Percentiles rank a stretch among this genome's conserved stretches.
Evolutionary conservation across 2,797 vertebrate species (phyloP).

Genomic region (Mus caroli): DNA sequence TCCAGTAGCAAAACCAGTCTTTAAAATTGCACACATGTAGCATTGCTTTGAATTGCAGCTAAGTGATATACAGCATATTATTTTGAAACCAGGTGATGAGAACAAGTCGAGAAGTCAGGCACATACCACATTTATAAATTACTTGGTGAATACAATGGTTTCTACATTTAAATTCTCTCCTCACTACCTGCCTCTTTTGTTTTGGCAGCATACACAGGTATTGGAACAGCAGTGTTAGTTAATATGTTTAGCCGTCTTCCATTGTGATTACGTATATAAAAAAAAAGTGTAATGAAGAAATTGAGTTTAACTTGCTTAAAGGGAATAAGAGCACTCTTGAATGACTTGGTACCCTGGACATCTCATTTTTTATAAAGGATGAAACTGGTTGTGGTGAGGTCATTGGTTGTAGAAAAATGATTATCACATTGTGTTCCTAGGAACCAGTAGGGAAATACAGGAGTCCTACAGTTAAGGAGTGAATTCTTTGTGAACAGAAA

Average conservation of each 20-base stretch:
- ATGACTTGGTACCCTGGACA: neutral
- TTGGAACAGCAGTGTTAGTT: constrained; percentile 32
- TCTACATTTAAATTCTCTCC: constrained; percentile 50
- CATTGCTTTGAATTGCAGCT: constrained; percentile 52
- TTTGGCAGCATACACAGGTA: constrained; percentile 27
- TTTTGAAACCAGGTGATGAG: constrained; percentile 53
- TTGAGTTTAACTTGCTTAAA: constrained; percentile 54
- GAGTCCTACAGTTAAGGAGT: neutral
- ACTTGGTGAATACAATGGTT: constrained; percentile 43
- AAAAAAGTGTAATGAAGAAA: constrained; percentile 7
- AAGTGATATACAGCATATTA: neutral
- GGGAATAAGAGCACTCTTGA: neutral
- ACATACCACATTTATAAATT: constrained; percentile 41
- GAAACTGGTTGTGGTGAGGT: neutral
- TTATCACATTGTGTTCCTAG: neutral
- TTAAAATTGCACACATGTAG: constrained; percentile 53
- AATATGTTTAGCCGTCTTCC: neutral
- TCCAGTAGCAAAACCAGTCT: constrained; percentile 14
- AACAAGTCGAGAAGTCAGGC: constrained; percentile 38
- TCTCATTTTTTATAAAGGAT: neutral
- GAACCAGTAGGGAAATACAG: neutral
- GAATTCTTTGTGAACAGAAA: neutral
- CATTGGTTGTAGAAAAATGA: neutral
- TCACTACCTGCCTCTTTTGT: neutral
- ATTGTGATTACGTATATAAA: neutral